Evolutionary conservation across 2,113 vertebrate species (phyloP).

Genomic region (Cichladusa arquata): DNA sequence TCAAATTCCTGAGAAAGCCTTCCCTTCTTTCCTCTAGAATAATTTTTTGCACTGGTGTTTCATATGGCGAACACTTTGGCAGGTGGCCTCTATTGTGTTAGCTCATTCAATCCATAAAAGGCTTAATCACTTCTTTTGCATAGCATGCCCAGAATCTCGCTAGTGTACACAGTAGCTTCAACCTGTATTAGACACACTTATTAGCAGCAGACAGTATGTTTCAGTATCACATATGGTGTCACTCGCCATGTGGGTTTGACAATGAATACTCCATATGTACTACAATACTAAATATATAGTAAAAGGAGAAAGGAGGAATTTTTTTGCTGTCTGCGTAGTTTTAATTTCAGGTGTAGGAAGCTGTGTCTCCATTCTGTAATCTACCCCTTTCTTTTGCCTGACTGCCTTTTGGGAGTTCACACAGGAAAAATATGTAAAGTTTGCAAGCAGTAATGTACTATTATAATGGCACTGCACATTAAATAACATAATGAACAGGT

Average conservation of each 20-base stretch:
- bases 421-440: neutral
- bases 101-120: neutral
- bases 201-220: neutral
- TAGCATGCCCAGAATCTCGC: neutral
- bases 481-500: neutral
- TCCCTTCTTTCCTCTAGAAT: neutral
- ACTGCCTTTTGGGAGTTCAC: neutral
- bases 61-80: neutral
- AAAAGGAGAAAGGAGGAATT: neutral
- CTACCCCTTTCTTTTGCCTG: neutral
- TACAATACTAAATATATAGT: neutral
- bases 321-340: neutral
- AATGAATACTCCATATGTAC: neutral
- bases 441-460: neutral
- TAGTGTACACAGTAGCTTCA: neutral
- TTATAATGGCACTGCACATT: neutral
- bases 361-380: neutral
- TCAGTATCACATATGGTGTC: neutral
- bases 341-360: neutral
- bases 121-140: constrained; percentile 17
- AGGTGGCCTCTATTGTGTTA: constrained; percentile 8
- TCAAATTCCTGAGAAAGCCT: neutral
- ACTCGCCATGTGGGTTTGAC: neutral
- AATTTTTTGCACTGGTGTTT: constrained; percentile 13
- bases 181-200: constrained; percentile 5